phyloP scores from a whole-genome alignment of 2,113 vertebrate species.

The Leucosticte australis region DNA sequence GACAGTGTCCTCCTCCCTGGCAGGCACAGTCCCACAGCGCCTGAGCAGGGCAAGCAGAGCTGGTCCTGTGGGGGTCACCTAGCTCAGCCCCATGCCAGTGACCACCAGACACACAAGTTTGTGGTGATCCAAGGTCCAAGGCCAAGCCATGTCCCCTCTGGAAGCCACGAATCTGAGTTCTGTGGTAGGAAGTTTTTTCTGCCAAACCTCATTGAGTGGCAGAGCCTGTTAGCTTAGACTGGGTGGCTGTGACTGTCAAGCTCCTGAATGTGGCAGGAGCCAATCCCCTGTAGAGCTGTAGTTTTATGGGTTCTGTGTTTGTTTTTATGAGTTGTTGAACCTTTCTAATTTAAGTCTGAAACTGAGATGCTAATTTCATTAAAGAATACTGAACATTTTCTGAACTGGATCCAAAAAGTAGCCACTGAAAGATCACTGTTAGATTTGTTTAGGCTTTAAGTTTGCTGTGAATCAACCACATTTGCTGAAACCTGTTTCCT shows the following conservation, averaged over 20 bases:
- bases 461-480: neutral
- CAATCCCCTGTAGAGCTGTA: neutral
- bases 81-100: neutral
- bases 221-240: neutral
- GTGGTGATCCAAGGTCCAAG: neutral
- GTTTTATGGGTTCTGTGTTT: neutral
- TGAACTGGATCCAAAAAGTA: neutral
- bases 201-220: neutral
- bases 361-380: neutral
- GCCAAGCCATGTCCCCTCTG: neutral
- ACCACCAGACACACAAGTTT: neutral
- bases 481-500: slow-evolving; percentile 13
- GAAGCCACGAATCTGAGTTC: neutral
- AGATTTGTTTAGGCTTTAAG: neutral
- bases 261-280: neutral
- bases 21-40: neutral
- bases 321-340: neutral
- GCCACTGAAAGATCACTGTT: neutral
- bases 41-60: neutral
- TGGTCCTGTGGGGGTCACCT: neutral
- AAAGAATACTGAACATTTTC: neutral
- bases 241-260: neutral
- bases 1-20: neutral
- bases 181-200: neutral
- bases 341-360: neutral